phyloP scores from a whole-genome alignment of 2,888 invertebrate genomes.

The Blastobasis adustella region DNA sequence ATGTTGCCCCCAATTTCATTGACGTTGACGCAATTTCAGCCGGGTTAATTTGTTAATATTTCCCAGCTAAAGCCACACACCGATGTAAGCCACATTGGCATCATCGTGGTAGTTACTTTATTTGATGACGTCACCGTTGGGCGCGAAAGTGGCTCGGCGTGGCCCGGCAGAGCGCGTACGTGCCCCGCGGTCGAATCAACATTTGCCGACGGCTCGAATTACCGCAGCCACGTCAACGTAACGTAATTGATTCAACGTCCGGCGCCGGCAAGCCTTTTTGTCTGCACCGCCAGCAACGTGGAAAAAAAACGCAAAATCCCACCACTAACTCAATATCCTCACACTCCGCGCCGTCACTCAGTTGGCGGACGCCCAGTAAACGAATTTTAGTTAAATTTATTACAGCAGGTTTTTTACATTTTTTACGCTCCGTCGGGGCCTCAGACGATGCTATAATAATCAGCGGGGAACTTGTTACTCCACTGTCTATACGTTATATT shows the following conservation, averaged over 20 bases:
- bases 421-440: neutral
- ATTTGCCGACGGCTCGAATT: conserved; percentile 69
- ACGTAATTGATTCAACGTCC: conserved; percentile 66
- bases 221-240: conserved; percentile 57
- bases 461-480: too few relatives aligned
- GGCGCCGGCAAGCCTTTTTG: conserved; percentile 51
- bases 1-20: too few relatives aligned
- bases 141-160: conserved; percentile 43
- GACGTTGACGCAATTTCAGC: too few relatives aligned
- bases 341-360: conserved; percentile 30
- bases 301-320: conserved; percentile 51
- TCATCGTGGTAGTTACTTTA: too few relatives aligned
- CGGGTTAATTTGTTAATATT: too few relatives aligned
- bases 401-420: conserved; percentile 2
- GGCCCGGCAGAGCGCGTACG: conserved; percentile 19
- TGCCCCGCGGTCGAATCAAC: conserved; percentile 66
- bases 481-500: too few relatives aligned
- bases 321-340: conserved; percentile 57
- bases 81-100: too few relatives aligned
- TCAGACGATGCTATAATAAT: too few relatives aligned
- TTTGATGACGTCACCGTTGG: too few relatives aligned
- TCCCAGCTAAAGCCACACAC: too few relatives aligned
- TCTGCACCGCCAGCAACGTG: conserved; percentile 20
- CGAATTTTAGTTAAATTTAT: conserved; percentile 17
- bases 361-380: conserved; percentile 4